Conservation (phyloP, 2,797 vertebrate species). For the Sebastes minor region DNA sequence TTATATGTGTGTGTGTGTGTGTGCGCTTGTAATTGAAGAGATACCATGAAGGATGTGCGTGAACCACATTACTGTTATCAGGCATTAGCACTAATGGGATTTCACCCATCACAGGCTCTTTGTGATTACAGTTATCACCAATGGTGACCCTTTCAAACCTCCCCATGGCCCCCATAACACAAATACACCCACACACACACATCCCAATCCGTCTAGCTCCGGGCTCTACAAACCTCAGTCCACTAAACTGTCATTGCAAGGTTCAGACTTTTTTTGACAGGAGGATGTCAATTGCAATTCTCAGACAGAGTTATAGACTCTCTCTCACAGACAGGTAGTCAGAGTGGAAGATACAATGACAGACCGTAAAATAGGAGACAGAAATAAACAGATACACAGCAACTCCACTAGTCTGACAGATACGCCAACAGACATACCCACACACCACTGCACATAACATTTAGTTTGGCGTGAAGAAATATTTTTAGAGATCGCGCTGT, state of each 20-base stretch:
- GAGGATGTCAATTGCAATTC: neutral
- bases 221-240: neutral
- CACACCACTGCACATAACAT: neutral
- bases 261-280: slow-evolving; percentile 14
- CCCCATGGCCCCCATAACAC: neutral
- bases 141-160: slow-evolving; percentile 33
- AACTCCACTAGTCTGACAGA: neutral
- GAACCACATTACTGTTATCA: slow-evolving; percentile 61
- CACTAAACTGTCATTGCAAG: neutral
- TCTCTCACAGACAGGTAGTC: neutral
- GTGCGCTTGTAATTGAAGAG: slow-evolving; percentile 8
- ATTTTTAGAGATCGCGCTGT: neutral
- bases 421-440: neutral
- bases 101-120: slow-evolving; percentile 61
- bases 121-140: slow-evolving; percentile 65
- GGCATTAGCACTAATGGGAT: slow-evolving; percentile 75
- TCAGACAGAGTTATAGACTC: neutral
- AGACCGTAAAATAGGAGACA: neutral
- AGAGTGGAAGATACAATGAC: neutral
- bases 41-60: slow-evolving; percentile 47
- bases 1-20: neutral
- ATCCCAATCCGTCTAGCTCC: neutral
- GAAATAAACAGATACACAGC: neutral
- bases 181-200: slow-evolving; percentile 1
- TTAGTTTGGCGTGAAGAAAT: neutral